Evolutionary conservation across 2,113 vertebrate species (phyloP).

Genomic region (Dolichallabes microphthalmus): DNA sequence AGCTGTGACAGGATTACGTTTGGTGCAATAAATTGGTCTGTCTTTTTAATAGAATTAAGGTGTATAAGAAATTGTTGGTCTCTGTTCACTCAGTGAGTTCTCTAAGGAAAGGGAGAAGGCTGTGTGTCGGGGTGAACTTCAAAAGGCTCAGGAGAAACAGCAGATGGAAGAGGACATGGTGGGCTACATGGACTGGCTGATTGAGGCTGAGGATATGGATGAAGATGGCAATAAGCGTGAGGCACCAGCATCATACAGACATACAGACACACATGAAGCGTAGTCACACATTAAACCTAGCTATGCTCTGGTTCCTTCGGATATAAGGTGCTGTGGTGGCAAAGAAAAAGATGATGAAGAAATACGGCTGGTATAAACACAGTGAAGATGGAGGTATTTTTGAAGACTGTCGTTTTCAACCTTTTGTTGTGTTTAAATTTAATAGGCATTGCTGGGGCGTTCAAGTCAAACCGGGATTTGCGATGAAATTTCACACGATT

Average conservation of each 20-base stretch:
- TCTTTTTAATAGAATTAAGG: not conserved
- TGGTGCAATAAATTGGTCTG: not conserved
- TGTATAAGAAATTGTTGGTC: slow-evolving; percentile 5
- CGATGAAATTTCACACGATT: too few species aligned
- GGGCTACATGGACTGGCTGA: slow-evolving; percentile 95
- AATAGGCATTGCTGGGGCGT: too few species aligned
- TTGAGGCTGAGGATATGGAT: slow-evolving; percentile 80
- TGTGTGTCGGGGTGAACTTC: slow-evolving; percentile 89
- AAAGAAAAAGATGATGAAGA: slow-evolving; percentile 81
- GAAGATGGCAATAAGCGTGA: slow-evolving; percentile 75
- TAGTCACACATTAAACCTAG: not conserved
- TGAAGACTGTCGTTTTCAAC: not conserved
- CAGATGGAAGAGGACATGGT: slow-evolving; percentile 88
- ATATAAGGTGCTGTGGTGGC: slow-evolving; percentile 68
- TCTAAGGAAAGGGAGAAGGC: slow-evolving; percentile 82
- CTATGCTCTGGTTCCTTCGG: not conserved
- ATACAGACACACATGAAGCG: not conserved
- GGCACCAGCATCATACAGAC: slow-evolving; percentile 28
- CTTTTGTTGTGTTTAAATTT: not conserved
- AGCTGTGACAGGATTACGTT: not conserved
- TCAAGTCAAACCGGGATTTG: too few species aligned
- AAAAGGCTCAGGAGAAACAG: slow-evolving; percentile 88
- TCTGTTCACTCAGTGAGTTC: slow-evolving; percentile 69
- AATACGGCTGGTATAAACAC: slow-evolving; percentile 78
- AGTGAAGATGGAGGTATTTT: slow-evolving; percentile 70